Evolutionary conservation across 1,140 invertebrate genomes (phyloP).

Genomic region (Caenorhabditis briggsae): DNA sequence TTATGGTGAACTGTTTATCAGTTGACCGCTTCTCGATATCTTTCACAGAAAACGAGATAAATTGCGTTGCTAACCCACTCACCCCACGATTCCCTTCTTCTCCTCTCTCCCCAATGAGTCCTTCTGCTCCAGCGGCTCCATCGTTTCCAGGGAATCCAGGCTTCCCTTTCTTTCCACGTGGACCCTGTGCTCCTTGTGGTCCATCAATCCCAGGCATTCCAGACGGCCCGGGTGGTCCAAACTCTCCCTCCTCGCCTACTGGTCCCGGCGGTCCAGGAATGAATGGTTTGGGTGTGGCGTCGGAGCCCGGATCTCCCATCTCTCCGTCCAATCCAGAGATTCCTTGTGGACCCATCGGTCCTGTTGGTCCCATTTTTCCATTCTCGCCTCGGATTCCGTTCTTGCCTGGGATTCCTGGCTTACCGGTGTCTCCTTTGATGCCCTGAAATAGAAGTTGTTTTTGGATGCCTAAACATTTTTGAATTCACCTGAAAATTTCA

Average conservation of each 20-base stretch:
- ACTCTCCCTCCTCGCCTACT: conserved; percentile 57
- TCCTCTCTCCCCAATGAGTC: conserved; percentile 66
- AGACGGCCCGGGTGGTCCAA: conserved; percentile 56
- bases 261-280: conserved; percentile 61
- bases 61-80: not conserved
- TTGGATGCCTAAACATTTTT: not conserved
- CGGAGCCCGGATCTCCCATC: conserved; percentile 60
- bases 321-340: conserved; percentile 55
- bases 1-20: too few species aligned
- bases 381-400: conserved; percentile 48
- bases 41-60: not conserved
- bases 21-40: too few species aligned
- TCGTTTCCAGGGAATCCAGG: conserved; percentile 62
- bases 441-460: conserved; percentile 12
- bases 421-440: conserved; percentile 49
- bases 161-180: conserved; percentile 59
- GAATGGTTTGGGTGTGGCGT: conserved; percentile 60
- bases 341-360: conserved; percentile 23
- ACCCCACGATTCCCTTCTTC: conserved; percentile 73
- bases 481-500: too few species aligned
- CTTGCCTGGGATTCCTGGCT: conserved; percentile 56
- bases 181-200: conserved; percentile 42
- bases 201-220: conserved; percentile 66
- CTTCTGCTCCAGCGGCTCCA: conserved; percentile 55
- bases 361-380: conserved; percentile 41